Conservation (phyloP, 2,113 vertebrate genomes). For the Abramis brama region DNA sequence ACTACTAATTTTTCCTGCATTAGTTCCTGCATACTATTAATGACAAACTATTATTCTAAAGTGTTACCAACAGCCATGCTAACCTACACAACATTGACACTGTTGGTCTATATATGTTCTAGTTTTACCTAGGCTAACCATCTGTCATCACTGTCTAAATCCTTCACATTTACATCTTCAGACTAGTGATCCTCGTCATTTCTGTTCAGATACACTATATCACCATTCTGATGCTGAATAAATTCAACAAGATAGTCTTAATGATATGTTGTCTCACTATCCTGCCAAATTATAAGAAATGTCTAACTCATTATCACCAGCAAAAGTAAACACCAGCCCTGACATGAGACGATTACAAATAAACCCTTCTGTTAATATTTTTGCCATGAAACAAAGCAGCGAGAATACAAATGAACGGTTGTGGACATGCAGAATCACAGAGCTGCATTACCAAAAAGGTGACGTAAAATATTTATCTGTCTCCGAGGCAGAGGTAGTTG, state of each 20-base stretch:
- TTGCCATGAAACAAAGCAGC: neutral
- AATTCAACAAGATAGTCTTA: neutral
- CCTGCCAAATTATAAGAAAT: neutral
- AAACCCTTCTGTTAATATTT: conserved; percentile 20
- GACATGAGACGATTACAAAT: conserved; percentile 6
- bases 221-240: neutral
- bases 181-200: neutral
- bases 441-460: conserved; percentile 30
- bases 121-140: neutral
- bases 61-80: neutral
- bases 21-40: no score
- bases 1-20: no score
- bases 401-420: conserved; percentile 30
- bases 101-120: neutral
- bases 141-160: neutral
- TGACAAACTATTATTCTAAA: no score
- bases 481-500: neutral
- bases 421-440: conserved; percentile 14
- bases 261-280: neutral
- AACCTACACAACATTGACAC: neutral
- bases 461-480: conserved; percentile 40
- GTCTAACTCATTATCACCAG: neutral
- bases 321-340: neutral
- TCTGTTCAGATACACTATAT: neutral
- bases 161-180: neutral